Conservation (phyloP, 2,888 invertebrate species). For the Drosophila mercatorum region DNA sequence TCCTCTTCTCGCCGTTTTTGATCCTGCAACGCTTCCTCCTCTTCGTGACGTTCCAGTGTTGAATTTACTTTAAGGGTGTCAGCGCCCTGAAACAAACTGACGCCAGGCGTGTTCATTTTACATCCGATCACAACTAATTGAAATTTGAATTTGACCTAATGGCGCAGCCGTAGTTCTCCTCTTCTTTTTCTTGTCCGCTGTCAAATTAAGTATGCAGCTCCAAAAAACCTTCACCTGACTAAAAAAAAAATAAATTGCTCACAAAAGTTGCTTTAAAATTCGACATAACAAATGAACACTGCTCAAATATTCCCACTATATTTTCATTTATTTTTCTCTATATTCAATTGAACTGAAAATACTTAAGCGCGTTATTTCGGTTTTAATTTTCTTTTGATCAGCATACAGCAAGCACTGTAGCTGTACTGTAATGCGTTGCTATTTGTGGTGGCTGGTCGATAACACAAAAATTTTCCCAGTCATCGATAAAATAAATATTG, state of each 20-base stretch:
- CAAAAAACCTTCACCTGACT: background rate
- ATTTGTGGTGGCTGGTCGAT: slow-evolving; percentile 23
- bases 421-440: background rate
- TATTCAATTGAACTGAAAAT: background rate
- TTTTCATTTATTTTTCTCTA: background rate
- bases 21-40: slow-evolving; percentile 90
- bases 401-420: slow-evolving; percentile 4
- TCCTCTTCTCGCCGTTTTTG: slow-evolving; percentile 88
- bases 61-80: slow-evolving; percentile 88
- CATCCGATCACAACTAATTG: slow-evolving; percentile 32
- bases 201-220: slow-evolving; percentile 24
- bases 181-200: slow-evolving; percentile 10
- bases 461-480: background rate
- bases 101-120: slow-evolving; percentile 87
- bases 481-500: background rate
- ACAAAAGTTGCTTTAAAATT: background rate
- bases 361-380: background rate
- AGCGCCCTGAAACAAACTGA: slow-evolving; percentile 89
- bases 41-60: slow-evolving; percentile 88
- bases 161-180: slow-evolving; percentile 46
- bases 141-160: slow-evolving; percentile 42
- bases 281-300: background rate
- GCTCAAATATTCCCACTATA: background rate
- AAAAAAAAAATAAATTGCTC: background rate
- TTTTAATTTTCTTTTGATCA: background rate